Percentiles rank a stretch among this genome's conserved stretches.
These are phyloP conservation scores for Metaphire vulgaris DNA, from an alignment of 1,140 invertebrate species.

Conservation along the genomic window DNA sequence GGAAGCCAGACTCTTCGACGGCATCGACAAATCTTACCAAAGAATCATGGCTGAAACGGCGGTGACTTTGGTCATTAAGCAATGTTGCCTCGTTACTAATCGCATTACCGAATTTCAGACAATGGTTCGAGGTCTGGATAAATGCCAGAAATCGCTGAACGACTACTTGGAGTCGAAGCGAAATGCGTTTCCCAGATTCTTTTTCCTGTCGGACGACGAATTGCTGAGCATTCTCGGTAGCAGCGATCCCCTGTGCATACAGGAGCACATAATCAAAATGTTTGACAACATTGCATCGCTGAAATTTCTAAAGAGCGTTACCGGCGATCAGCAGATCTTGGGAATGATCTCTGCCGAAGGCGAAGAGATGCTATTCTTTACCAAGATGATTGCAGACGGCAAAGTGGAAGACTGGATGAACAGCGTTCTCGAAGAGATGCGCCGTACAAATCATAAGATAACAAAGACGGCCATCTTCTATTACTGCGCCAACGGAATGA, in stretches of 20 bases:
- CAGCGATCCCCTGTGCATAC: constrained; percentile 68
- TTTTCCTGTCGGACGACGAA: constrained; percentile 88
- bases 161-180: constrained; percentile 81
- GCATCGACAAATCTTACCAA: constrained; percentile 71
- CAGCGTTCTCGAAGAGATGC: constrained; percentile 72
- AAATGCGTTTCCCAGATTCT: constrained; percentile 75
- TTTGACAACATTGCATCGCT: constrained; percentile 79
- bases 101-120: constrained; percentile 67
- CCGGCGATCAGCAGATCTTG: constrained; percentile 60
- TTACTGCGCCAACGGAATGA: constrained; percentile 67
- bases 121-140: constrained; percentile 69
- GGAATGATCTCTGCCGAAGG: constrained; percentile 78
- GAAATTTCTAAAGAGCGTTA: constrained; percentile 59
- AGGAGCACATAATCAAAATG: constrained; percentile 91
- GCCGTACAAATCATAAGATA: constrained; percentile 69
- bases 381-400: constrained; percentile 58
- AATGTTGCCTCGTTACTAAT: constrained; percentile 66
- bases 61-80: constrained; percentile 66
- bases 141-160: constrained; percentile 81
- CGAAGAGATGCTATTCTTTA: constrained; percentile 76
- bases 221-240: constrained; percentile 79
- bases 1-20: constrained; percentile 79
- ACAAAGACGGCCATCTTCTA: constrained; percentile 80
- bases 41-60: constrained; percentile 76
- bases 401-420: constrained; percentile 87